Evolutionary conservation across 37 sponge, comb jelly and placozoan species (phyloP), one percentile per base, ranked within the genome.

Genomic region (Aphrocallistes beatrix): DNA sequence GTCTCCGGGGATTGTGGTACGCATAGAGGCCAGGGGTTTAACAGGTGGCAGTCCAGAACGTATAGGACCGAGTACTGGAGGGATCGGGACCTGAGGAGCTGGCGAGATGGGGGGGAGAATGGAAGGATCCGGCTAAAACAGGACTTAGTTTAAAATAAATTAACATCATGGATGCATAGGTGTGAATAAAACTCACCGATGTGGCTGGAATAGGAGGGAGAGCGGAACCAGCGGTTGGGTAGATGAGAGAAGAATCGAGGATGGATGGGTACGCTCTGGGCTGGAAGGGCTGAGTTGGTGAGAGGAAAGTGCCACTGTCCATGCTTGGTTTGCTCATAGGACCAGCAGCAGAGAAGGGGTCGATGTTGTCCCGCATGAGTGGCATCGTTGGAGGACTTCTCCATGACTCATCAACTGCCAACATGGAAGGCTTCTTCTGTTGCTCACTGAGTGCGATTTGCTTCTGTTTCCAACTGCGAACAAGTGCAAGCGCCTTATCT

Each of bases 391-490:
- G 87, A 8, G 93, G 95, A 0, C 86, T 87, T 19, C 47, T 37
- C 95, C 95, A 92, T 0, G 85, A 87, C 19, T 86, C 89, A 36
- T 39, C 37, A 13, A 47, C 47, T 3, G 21, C 47, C 6, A 47
- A 21, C 50, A 51, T 37, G 13, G 51, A 47, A 19, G 87, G 51
- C 86, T 39, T 87, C 85, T 84, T 83, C 21, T 81, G 86, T 23
- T 90, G 91, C 81, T 92, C 89, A 1, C 89, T 91, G 17, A 88
- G 88, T 32, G 90, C 89, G 81, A 51, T 82, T 36, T 85, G 51
- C 42, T 92, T 91, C 36, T 92, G 85, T 81, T 87, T 88, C 95
- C 95, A 92, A 0, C 91, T 51, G 16, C 51, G 42, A 45, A 95
- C 91, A 0, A 92, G 88, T 37, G 86, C 84, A 0, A 86, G 51